Evolutionary conservation across 2,113 vertebrate species (phyloP).

Genomic region (Caretta caretta): DNA sequence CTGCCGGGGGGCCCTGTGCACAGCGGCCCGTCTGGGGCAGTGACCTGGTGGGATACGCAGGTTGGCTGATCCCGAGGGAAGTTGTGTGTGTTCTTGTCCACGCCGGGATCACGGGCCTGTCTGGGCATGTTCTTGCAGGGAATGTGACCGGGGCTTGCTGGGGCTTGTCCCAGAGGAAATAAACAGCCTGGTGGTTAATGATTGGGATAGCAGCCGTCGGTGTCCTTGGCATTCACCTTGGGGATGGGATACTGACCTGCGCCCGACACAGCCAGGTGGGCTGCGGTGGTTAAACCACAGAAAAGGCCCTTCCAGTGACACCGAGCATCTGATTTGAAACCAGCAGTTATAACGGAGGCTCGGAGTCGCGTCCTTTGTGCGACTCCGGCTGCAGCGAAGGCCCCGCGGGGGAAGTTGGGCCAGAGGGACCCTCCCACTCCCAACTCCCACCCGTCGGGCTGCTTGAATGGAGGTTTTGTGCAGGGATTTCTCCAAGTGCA

Average conservation of each 20-base stretch:
- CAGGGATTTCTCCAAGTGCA: background rate
- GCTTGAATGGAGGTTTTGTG: background rate
- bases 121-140: background rate
- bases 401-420: background rate
- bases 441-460: background rate
- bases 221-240: background rate
- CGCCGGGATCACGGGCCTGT: background rate
- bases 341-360: background rate
- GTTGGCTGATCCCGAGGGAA: accelerated
- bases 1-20: background rate
- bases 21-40: accelerated
- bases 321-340: background rate
- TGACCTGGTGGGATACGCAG: accelerated
- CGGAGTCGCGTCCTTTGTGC: background rate
- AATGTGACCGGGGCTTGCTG: background rate
- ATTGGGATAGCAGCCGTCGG: background rate
- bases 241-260: background rate
- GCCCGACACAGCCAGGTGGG: background rate
- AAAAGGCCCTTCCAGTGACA: background rate
- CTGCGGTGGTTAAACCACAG: background rate
- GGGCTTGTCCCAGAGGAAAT: background rate
- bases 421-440: background rate
- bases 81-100: accelerated
- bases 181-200: slow-evolving; percentile 5
- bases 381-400: background rate